Evolutionary conservation across 2,888 invertebrate genomes (phyloP), one percentile per base, ranked within the genome.

Genomic region (Andrena chrysosceles): DNA sequence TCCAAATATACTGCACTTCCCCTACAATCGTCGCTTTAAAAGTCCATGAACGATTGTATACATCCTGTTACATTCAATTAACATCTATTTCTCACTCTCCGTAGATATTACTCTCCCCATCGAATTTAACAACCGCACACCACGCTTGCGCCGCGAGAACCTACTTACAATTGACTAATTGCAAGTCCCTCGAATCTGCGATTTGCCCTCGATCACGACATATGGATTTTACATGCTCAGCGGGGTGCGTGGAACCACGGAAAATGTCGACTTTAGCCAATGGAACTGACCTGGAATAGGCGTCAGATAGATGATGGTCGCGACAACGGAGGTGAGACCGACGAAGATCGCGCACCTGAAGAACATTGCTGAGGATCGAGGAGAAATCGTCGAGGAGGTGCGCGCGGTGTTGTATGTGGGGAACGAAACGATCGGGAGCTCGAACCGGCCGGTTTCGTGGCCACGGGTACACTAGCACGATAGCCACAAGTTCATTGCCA

Each of bases 281-380:
- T 4, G 2, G 8, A 54, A 74, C 62, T 88, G 70, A 97, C 97
- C 96, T 95, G 97, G 97, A 94, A 96, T 95, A 29, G 97, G 97
- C 64, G 97, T 96, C 82, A 96, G 95, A 93, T 97, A 96, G 85
- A 97, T 96, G 84, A 97, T 96, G 70, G 97, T 95, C 66, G 96
- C 94, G 79, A 96, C 96, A 89, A 96, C 96, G 26, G 95, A 95
- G 70, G 96, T 94, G 93, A 97, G 95, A 82, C 96, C 96, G 90
- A 95, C 94, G 89, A 97, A 95, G 91, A 97, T 95, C 29, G 96
- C 95, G 90, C 96, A 95, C 94, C 96, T 95, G 91, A 96, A 95
- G 92, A 96, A 94, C 94, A 93, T 93, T 42, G 63, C 88, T 56
- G 42, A 16, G 2, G 29, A 23, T 33, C 31, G 16, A 26, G 20